phyloP scores from a whole-genome alignment of 1,140 invertebrate species.

The Telenomus remus region DNA sequence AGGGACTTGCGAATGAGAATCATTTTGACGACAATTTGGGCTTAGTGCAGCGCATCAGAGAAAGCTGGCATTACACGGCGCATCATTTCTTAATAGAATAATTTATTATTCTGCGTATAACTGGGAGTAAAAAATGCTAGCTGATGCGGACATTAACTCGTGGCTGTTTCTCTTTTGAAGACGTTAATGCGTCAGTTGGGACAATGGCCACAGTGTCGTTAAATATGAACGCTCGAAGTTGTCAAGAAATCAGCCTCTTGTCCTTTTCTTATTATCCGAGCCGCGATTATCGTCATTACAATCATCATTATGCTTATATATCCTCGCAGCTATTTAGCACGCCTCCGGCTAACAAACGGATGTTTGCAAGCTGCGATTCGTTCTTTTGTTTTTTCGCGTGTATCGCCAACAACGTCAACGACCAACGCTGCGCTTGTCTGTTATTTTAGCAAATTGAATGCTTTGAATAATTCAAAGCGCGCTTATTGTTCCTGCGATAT shows the following conservation, averaged over 20 bases:
- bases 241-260: slow-evolving; percentile 43
- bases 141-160: slow-evolving; percentile 12
- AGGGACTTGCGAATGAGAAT: too few relatives aligned
- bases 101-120: slow-evolving; percentile 11
- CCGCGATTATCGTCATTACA: slow-evolving; percentile 57
- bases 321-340: slow-evolving; percentile 57
- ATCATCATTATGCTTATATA: slow-evolving; percentile 64
- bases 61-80: background rate
- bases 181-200: slow-evolving; percentile 35
- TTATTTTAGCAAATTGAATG: slow-evolving; percentile 48
- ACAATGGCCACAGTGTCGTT: slow-evolving; percentile 40
- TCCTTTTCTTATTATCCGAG: slow-evolving; percentile 53
- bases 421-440: slow-evolving; percentile 36
- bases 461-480: slow-evolving; percentile 39
- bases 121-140: background rate
- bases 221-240: slow-evolving; percentile 48
- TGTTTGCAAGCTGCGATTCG: slow-evolving; percentile 49
- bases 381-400: slow-evolving; percentile 31
- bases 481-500: background rate
- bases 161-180: slow-evolving; percentile 21
- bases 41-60: too few relatives aligned
- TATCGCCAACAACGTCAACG: slow-evolving; percentile 39
- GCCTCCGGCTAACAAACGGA: slow-evolving; percentile 53
- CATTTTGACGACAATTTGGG: too few relatives aligned
- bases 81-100: slow-evolving; percentile 21